Base-by-base conservation (phyloP, 2,797 vertebrate genomes). In the Enoplosus armatus region DNA sequence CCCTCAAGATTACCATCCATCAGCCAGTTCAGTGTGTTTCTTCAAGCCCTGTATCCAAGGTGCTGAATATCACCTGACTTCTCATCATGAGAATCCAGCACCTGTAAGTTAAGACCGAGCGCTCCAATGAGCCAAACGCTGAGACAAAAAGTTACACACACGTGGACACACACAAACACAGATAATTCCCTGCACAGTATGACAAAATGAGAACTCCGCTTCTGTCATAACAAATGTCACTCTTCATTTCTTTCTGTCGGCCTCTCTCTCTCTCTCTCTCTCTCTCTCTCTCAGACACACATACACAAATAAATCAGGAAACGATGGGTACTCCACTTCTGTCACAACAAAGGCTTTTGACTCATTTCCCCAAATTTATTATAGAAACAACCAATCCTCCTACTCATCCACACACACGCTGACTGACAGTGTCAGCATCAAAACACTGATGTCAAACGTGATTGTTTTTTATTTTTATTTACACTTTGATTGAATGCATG, bases 261-360 rank as follows among this genome's bases (percentile, higher is more conserved):
- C n/a, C n/a, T n/a, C n/a, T n/a, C n/a, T n/a, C n/a, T n/a, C n/a
- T n/a, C n/a, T n/a, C n/a, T n/a, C n/a, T n/a, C n/a, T n/a, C n/a
- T n/a, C 67, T 31, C 67, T 58, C 29, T 37, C n/a, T 71, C 72
- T 35, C 24, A 37, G 18, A 73, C 37, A 58, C 69, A 45, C 47
- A 56, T 29, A n/a, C 63, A 58, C 68, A 82, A 75, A 79, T 55
- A 74, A 68, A 77, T 72, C 50, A 73, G 59, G 55, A 75, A 26
- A 71, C 62, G 2, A 53, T 7, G 35, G 41, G 29, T 63, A 81
- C 45, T 75, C 78, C 10, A 86, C 73, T 83, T 87, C 82, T 86
- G 85, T 89, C 80, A 86, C 76, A 86, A 87, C 80, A 85, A 80
- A 81, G 26, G n/a, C 65, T 74, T 60, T 66, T 69, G 55, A 80